Conservation (phyloP, 2,888 invertebrate genomes). For the Xestia sexstrigata region DNA sequence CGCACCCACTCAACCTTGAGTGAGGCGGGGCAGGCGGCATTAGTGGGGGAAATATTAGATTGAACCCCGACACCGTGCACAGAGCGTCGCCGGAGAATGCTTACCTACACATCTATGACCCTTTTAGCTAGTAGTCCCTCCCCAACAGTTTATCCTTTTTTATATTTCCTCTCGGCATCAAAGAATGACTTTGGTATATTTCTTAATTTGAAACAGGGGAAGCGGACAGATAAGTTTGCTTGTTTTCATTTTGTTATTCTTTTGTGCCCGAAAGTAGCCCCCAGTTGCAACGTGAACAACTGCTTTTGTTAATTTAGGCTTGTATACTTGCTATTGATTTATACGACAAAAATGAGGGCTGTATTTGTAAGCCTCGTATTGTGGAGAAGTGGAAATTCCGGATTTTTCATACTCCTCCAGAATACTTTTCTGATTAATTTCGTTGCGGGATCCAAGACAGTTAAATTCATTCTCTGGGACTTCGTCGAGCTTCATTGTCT, state of each 20-base stretch:
- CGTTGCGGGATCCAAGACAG: too few species aligned
- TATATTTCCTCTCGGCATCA: conserved; percentile 78
- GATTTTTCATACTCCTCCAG: too few species aligned
- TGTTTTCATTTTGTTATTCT: conserved; percentile 58
- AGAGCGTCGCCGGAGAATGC: conserved; percentile 71
- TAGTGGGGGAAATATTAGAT: conserved; percentile 88
- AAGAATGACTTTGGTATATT: conserved; percentile 76
- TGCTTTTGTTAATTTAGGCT: conserved; percentile 32
- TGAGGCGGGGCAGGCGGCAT: conserved; percentile 79
- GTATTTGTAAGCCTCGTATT: conserved; percentile 19
- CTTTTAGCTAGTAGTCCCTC: conserved; percentile 80
- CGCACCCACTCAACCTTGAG: conserved; percentile 84
- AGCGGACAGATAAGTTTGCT: conserved; percentile 62
- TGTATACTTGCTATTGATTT: conserved; percentile 44
- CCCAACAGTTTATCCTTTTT: conserved; percentile 81
- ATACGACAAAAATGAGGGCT: not conserved
- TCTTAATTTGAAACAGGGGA: conserved; percentile 77
- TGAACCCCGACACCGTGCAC: conserved; percentile 82
- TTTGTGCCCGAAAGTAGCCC: conserved; percentile 28
- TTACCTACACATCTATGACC: conserved; percentile 78
- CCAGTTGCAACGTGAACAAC: conserved; percentile 4
- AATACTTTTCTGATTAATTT: too few species aligned
- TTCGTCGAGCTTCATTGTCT: too few species aligned
- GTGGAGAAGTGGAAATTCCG: too few species aligned
- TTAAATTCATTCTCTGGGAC: too few species aligned